These are phyloP conservation scores for Acholoe squamosa DNA, from an alignment of 2,888 invertebrate genomes.

Conservation along the genomic window DNA sequence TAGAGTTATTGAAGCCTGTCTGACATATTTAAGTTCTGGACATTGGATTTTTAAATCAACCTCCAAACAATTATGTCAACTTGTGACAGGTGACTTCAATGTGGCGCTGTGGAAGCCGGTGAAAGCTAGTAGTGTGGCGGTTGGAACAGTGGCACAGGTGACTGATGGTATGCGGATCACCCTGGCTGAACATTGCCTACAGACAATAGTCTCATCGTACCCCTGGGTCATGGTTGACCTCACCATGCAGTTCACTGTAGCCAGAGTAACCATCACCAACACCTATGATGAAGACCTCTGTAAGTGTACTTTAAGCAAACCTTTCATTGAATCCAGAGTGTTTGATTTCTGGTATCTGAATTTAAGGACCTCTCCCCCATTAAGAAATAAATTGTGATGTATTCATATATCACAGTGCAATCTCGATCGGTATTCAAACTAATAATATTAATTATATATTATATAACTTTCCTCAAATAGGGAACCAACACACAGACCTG, in stretches of 20 bases:
- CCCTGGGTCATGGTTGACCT: conserved; percentile 6
- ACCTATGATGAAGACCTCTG: background rate
- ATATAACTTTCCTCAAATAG: too few species aligned
- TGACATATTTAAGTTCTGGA: too few species aligned
- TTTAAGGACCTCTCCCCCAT: too few species aligned
- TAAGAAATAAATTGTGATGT: too few species aligned
- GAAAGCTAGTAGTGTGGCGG: background rate
- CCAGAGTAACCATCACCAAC: background rate
- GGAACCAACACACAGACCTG: background rate
- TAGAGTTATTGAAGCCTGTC: too few species aligned
- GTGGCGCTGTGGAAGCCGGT: background rate
- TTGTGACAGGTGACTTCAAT: background rate
- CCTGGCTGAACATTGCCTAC: background rate
- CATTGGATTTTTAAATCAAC: too few species aligned
- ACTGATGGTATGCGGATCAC: background rate
- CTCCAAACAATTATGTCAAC: too few species aligned
- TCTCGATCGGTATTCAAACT: too few species aligned
- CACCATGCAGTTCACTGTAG: background rate
- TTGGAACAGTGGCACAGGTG: background rate
- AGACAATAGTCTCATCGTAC: background rate
- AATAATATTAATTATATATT: too few species aligned
- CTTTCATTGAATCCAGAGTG: too few species aligned
- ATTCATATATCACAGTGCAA: too few species aligned
- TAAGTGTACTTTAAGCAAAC: background rate
- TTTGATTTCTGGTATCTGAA: too few species aligned